Conservation (phyloP, 2,113 vertebrate genomes). For the Oncorhynchus masou region DNA sequence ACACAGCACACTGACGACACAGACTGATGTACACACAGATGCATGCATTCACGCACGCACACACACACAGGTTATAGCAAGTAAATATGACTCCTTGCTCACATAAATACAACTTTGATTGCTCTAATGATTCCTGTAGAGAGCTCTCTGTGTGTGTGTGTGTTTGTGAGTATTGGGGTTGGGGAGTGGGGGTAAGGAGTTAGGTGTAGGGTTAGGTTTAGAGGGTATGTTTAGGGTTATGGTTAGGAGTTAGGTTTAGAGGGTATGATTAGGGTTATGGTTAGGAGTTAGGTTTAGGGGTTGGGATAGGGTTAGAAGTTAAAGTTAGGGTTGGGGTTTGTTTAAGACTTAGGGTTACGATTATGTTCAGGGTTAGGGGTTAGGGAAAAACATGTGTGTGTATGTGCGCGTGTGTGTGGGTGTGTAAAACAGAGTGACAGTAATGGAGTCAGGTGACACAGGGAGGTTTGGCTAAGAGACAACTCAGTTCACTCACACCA, state of each 20-base stretch:
- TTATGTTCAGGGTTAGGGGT: too few species aligned
- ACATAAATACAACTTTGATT: background rate
- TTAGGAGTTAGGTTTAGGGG: too few species aligned
- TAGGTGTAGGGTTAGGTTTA: too few species aligned
- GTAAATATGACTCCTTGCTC: background rate
- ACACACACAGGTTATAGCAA: constrained; percentile 23
- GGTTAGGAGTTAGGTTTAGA: too few species aligned
- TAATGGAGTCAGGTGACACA: too few species aligned
- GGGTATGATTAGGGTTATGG: background rate
- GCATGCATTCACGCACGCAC: background rate
- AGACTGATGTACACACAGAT: background rate
- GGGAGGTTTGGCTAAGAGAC: too few species aligned
- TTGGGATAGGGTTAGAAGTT: too few species aligned
- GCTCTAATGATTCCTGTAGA: background rate
- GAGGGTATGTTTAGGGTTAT: background rate
- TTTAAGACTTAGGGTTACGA: background rate
- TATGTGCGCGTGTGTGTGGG: background rate
- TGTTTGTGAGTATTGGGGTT: background rate
- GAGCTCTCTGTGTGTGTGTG: background rate
- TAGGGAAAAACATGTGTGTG: background rate
- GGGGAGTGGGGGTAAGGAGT: too few species aligned
- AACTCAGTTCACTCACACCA: too few species aligned
- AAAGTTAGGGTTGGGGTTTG: background rate
- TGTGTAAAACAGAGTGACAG: too few species aligned
- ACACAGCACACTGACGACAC: constrained; percentile 17